Conservation (phyloP, 2,113 vertebrate species). For the Chitala chitala region DNA sequence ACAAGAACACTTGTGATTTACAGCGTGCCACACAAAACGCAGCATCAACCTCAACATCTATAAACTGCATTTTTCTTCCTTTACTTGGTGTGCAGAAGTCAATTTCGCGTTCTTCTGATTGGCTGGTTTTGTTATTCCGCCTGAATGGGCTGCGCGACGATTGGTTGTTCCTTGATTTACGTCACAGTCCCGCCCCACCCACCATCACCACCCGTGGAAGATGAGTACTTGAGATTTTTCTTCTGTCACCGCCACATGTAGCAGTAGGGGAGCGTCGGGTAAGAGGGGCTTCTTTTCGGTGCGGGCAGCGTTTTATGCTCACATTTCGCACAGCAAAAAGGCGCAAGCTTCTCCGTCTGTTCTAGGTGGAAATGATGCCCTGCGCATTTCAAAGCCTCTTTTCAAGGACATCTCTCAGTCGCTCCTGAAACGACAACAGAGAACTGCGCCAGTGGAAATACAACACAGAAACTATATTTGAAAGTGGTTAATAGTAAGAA, state of each 20-base stretch:
- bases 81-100: constrained; percentile 37
- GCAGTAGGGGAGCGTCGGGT: constrained; percentile 29
- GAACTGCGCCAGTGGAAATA: constrained; percentile 27
- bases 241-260: constrained; percentile 78
- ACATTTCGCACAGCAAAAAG: neutral
- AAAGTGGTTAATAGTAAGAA: neutral
- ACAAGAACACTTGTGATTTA: no score
- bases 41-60: constrained; percentile 13
- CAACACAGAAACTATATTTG: constrained; percentile 24
- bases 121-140: constrained; percentile 81
- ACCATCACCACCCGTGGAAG: constrained; percentile 28
- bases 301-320: neutral
- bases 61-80: constrained; percentile 41
- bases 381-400: neutral
- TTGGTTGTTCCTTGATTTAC: constrained; percentile 70
- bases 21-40: constrained; percentile 5
- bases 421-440: constrained; percentile 9
- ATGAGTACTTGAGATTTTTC: constrained; percentile 65
- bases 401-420: constrained; percentile 24
- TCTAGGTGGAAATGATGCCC: constrained; percentile 2
- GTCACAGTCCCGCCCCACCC: constrained; percentile 40
- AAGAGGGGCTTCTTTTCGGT: constrained; percentile 22
- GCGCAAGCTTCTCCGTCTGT: neutral
- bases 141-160: constrained; percentile 66
- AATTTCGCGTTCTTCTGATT: constrained; percentile 57